Evolutionary conservation across 2,113 vertebrate species (phyloP), one percentile per base, ranked within the genome.

Genomic region (Tylochromis polylepis): DNA sequence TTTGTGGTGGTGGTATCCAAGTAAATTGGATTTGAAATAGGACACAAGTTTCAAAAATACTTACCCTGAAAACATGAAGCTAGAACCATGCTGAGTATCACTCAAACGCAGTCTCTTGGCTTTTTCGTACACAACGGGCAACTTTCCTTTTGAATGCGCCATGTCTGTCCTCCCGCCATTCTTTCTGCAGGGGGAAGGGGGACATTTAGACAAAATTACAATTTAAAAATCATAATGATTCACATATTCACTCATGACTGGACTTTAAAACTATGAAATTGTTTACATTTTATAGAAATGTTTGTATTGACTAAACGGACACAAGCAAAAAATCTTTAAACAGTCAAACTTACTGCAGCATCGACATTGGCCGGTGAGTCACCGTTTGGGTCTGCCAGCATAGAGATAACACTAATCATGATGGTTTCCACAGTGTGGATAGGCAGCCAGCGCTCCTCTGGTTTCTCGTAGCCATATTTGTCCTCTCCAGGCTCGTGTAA

Each of bases 61-160:
- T 96, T 97, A 97, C 99, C 98, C 98, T 99, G 98, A 99, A 97
- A 98, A 97, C 96, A 95, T 97, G 97, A 98, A 97, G 96, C 96
- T 97, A 97, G 95, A 97, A 97, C 95, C 91, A 96, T 95, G 96
- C 96, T 96, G 97, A 97, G 94, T 93, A 97, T 99, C 98, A 99
- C 97, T 99, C 99, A 96, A 99, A 99, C 93, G 98, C 99, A 95
- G 98, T 99, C 95, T 99, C 99, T 98, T 99, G 98, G 97, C 99
- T 99, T 97, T 99, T 99, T 96, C 99, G 98, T 98, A 99, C 99
- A 97, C 99, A 99, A 89, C 99, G 98, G 84, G 98, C 98, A 89
- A 99, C 99, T 98, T 99, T 99, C 94, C 98, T 98, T 96, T 99
- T 99, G 96, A 99, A 99, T 95, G 99, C 99, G 60, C 99, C 99